These are phyloP conservation scores for Ganaspis sp. DNA, from an alignment of 1,140 invertebrate species.

Conservation along the genomic window DNA sequence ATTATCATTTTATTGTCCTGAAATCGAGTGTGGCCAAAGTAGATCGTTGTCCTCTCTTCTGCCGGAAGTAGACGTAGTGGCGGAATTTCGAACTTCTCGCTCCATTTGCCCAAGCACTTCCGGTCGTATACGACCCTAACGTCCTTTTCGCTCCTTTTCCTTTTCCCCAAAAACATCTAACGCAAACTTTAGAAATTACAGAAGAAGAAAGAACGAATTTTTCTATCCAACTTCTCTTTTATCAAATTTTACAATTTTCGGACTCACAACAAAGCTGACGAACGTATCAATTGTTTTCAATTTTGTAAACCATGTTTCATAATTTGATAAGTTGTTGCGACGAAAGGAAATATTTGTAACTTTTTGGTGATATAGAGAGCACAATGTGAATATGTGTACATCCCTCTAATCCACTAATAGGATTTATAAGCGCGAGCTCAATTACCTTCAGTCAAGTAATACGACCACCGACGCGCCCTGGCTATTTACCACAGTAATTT, in stretches of 20 bases:
- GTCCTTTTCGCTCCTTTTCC: neutral
- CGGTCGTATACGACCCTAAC: constrained; percentile 1
- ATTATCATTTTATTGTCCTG: constrained; percentile 26
- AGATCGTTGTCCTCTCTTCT: neutral
- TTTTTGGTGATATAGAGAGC: neutral
- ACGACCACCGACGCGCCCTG: constrained; percentile 59
- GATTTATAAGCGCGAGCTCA: constrained; percentile 75
- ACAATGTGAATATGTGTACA: constrained; percentile 46
- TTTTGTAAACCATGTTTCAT: neutral
- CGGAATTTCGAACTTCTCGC: neutral
- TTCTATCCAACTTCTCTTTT: neutral
- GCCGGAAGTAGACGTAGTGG: neutral
- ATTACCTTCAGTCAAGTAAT: constrained; percentile 73
- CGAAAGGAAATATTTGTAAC: neutral
- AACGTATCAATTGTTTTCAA: too few species aligned
- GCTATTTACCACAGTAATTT: constrained; percentile 70
- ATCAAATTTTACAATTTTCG: too few species aligned
- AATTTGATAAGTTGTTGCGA: neutral
- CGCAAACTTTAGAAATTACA: neutral
- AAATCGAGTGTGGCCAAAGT: constrained; percentile 26
- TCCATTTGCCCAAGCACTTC: constrained; percentile 11
- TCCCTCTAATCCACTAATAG: constrained; percentile 75
- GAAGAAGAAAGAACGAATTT: neutral
- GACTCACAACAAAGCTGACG: too few species aligned
- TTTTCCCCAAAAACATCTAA: neutral